A percentile compares a stretch with the other conserved stretches of the same genome.
phyloP scores from a whole-genome alignment of 2,113 vertebrate genomes.

The Corythornis cristatus region DNA sequence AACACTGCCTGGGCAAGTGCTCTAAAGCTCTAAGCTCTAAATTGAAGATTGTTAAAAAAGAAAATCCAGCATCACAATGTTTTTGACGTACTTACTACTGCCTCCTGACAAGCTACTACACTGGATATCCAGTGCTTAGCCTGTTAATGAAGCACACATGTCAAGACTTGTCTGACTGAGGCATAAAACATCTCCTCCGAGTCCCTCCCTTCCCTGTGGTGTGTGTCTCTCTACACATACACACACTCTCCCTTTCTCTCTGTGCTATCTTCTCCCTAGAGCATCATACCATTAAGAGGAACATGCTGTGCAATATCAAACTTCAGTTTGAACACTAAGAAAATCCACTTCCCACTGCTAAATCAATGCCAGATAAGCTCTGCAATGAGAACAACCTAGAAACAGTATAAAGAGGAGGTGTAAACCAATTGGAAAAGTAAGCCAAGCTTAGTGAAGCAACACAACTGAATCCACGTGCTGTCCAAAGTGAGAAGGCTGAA shows the following conservation, averaged over 20 bases:
- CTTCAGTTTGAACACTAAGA: neutral
- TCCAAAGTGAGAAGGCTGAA: neutral
- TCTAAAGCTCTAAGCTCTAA: neutral
- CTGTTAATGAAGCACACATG: conserved; percentile 21
- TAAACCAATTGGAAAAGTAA: neutral
- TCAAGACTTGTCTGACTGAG: conserved; percentile 55
- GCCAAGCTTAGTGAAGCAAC: neutral
- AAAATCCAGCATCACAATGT: neutral
- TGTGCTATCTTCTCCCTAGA: neutral
- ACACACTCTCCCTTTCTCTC: neutral
- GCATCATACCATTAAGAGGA: conserved; percentile 40
- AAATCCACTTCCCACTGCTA: conserved; percentile 25
- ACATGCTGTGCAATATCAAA: neutral
- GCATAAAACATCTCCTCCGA: conserved; percentile 17
- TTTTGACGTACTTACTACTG: neutral
- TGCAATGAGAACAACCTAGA: neutral
- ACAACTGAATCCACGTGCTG: neutral
- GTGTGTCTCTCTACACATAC: neutral
- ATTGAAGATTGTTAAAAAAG: neutral
- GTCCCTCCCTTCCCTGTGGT: conserved; percentile 27
- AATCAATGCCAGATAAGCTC: neutral
- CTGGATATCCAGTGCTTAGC: neutral
- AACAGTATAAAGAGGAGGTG: neutral
- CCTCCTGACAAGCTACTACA: neutral
- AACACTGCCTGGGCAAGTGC: neutral